Conservation (phyloP, 2,797 vertebrate genomes). For the Nyctalus aviator region DNA sequence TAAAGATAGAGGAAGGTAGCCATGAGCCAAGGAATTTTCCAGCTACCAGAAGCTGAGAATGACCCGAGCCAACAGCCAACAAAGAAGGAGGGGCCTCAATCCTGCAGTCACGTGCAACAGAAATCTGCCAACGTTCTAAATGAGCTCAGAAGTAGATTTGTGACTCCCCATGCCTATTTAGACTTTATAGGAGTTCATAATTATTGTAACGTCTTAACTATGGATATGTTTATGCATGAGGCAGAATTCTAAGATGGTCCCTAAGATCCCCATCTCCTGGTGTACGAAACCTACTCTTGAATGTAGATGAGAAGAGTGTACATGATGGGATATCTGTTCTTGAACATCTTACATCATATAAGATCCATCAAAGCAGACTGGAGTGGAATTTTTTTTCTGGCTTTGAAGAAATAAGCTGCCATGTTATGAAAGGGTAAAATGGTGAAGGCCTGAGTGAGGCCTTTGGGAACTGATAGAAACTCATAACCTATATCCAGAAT, state of each 20-base stretch:
- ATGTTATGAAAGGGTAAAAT: background rate
- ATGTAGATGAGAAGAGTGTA: background rate
- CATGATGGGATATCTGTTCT: background rate
- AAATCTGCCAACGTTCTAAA: constrained; percentile 44
- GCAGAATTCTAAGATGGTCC: background rate
- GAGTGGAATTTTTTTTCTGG: background rate
- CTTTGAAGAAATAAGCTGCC: background rate
- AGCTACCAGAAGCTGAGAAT: background rate
- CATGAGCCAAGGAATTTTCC: background rate
- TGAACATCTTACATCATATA: background rate
- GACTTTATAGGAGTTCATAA: no score
- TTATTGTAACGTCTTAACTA: background rate
- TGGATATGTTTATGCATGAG: background rate
- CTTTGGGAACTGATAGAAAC: background rate
- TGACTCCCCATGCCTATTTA: no score
- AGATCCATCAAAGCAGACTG: background rate
- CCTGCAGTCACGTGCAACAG: background rate
- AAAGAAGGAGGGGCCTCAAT: background rate
- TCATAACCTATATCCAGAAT: background rate
- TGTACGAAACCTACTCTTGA: background rate
- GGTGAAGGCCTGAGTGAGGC: background rate
- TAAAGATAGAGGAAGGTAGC: background rate
- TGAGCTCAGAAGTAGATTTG: background rate
- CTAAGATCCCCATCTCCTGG: background rate
- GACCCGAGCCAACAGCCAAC: background rate